Conservation (phyloP, 2,113 vertebrate species). For the Hystrix cristata region DNA sequence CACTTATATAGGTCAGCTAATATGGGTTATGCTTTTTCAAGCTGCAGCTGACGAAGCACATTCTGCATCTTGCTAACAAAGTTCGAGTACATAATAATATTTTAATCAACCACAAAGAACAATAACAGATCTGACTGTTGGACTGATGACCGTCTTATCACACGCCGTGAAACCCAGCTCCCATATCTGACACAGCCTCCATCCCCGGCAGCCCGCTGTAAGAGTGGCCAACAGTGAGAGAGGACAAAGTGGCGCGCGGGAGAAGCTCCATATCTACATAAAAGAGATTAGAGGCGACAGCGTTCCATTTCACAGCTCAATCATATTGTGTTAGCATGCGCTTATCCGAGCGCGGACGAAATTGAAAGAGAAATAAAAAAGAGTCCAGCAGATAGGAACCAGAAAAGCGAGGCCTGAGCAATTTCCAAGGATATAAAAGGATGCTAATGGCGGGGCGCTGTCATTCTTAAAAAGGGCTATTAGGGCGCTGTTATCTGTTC, state of each 20-base stretch:
- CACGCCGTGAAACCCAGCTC: slow-evolving; percentile 91
- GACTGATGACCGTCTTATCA: slow-evolving; percentile 91
- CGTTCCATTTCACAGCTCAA: slow-evolving; percentile 99
- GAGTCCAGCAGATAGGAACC: slow-evolving; percentile 93
- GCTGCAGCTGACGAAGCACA: slow-evolving; percentile 82
- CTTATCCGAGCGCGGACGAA: slow-evolving; percentile 97
- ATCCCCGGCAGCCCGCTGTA: slow-evolving; percentile 89
- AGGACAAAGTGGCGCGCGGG: slow-evolving; percentile 87
- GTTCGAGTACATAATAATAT: slow-evolving; percentile 89
- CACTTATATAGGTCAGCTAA: slow-evolving; percentile 85
- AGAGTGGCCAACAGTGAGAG: slow-evolving; percentile 88
- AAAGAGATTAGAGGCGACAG: slow-evolving; percentile 97
- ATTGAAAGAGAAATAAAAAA: slow-evolving; percentile 99
- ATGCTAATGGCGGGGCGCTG: slow-evolving; percentile 95
- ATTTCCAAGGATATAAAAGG: slow-evolving; percentile 97
- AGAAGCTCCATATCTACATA: slow-evolving; percentile 96
- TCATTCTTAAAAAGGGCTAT: slow-evolving; percentile 97
- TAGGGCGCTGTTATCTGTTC: slow-evolving; percentile 94
- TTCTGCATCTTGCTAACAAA: slow-evolving; percentile 88
- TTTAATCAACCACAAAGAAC: slow-evolving; percentile 91
- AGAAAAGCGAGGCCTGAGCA: slow-evolving; percentile 96
- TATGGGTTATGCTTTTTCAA: slow-evolving; percentile 84
- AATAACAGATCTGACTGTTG: slow-evolving; percentile 89
- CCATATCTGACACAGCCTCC: slow-evolving; percentile 88
- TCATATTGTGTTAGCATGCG: slow-evolving; percentile 97